phyloP scores from a whole-genome alignment of 1,140 invertebrate species.

The Aporrectodea caliginosa region DNA sequence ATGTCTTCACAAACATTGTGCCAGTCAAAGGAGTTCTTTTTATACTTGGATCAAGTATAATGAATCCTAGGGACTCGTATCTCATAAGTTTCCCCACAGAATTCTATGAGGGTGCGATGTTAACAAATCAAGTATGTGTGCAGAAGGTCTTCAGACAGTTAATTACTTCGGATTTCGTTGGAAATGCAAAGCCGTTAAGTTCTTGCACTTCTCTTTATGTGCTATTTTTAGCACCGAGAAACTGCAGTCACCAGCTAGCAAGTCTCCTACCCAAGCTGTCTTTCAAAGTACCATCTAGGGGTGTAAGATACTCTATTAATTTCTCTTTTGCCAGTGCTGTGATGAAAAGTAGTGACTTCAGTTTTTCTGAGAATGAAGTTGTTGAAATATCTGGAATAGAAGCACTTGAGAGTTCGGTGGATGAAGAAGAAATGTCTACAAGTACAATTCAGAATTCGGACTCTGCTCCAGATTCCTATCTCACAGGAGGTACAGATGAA shows the following conservation, averaged over 20 bases:
- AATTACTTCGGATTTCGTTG: constrained; percentile 39
- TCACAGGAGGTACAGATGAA: too few relatives aligned
- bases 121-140: constrained; percentile 37
- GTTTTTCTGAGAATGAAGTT: not conserved
- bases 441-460: too few relatives aligned
- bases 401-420: not conserved
- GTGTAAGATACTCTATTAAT: constrained; percentile 36
- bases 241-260: constrained; percentile 28
- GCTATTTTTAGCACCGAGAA: constrained; percentile 38
- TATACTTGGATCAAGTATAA: constrained; percentile 40
- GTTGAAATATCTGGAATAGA: not conserved
- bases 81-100: constrained; percentile 40
- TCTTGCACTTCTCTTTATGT: constrained; percentile 37
- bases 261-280: constrained; percentile 42
- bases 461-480: too few relatives aligned
- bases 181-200: constrained; percentile 33
- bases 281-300: constrained; percentile 37
- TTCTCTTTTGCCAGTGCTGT: not conserved
- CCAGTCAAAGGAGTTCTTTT: constrained; percentile 41
- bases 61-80: constrained; percentile 47
- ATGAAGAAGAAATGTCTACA: too few relatives aligned
- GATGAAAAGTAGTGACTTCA: not conserved
- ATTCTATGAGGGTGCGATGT: constrained; percentile 41
- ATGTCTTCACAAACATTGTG: constrained; percentile 42
- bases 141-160: constrained; percentile 41